A percentile compares a stretch with the other conserved stretches of the same genome.
Evolutionary conservation across 2,113 vertebrate genomes (phyloP).

Genomic region (Callaeas wilsoni): DNA sequence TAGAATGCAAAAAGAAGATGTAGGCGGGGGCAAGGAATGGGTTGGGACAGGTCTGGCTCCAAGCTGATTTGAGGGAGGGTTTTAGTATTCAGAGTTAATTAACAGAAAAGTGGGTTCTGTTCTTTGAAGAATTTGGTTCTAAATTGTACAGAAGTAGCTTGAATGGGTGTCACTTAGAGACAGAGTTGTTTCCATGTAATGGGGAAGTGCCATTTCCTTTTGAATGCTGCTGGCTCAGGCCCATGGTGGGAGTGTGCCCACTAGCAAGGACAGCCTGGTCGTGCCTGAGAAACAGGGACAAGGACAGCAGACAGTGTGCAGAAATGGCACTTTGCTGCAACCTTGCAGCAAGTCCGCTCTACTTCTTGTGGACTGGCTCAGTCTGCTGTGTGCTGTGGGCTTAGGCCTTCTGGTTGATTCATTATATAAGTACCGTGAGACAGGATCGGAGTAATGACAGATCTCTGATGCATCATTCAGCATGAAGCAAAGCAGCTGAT

Average conservation of each 20-base stretch:
- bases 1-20: background rate
- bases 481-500: background rate
- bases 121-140: background rate
- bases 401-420: background rate
- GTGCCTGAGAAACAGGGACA: background rate
- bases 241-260: rapidly evolving
- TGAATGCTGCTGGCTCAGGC: background rate
- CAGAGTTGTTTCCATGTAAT: background rate
- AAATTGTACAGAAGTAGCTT: background rate
- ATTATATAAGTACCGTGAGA: background rate
- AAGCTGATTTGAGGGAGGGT: background rate
- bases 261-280: background rate
- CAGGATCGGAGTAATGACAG: background rate
- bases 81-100: background rate
- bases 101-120: background rate
- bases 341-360: background rate
- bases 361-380: background rate
- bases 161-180: background rate
- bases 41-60: background rate
- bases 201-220: background rate
- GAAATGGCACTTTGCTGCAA: background rate
- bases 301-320: background rate
- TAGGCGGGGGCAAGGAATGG: rapidly evolving
- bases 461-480: background rate
- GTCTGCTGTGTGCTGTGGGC: background rate